Evolutionary conservation across 2,888 invertebrate species (phyloP).

Genomic region (Ceraclea dissimilis): DNA sequence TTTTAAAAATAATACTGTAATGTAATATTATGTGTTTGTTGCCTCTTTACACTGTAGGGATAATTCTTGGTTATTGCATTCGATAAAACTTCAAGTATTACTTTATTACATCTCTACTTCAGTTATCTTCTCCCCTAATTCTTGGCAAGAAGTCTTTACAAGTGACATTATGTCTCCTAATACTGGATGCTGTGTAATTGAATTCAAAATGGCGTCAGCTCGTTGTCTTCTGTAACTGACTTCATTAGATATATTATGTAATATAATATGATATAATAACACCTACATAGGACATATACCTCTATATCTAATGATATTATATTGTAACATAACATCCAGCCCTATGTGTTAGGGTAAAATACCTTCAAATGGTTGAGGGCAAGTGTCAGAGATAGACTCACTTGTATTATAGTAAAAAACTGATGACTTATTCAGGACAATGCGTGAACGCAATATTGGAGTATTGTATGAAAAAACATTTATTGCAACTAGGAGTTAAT

Average conservation of each 20-base stretch:
- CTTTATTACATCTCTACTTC: conserved; percentile 19
- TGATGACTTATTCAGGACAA: conserved; percentile 15
- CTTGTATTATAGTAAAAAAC: conserved; percentile 23
- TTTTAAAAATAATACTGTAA: too few relatives aligned
- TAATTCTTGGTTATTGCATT: conserved; percentile 7
- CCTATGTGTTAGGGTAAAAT: conserved; percentile 8
- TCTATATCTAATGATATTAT: not conserved
- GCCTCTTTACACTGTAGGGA: too few relatives aligned
- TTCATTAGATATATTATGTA: conserved; percentile 25
- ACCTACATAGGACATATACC: not conserved
- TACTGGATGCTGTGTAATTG: conserved; percentile 20
- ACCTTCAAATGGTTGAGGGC: conserved; percentile 19
- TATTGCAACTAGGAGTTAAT: too few relatives aligned
- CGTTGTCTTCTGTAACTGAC: conserved; percentile 23
- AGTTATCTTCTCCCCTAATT: conserved; percentile 19
- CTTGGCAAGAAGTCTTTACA: conserved; percentile 20
- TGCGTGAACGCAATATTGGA: conserved; percentile 6
- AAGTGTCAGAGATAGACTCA: conserved; percentile 11
- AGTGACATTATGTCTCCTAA: conserved; percentile 18
- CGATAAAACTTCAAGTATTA: conserved; percentile 14
- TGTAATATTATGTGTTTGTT: too few relatives aligned
- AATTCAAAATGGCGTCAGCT: conserved; percentile 25
- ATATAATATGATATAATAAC: too few relatives aligned
- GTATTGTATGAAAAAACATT: too few relatives aligned
- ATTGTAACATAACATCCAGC: conserved; percentile 16